Evolutionary conservation across 1,140 invertebrate genomes (phyloP), one percentile per base, ranked within the genome.

Genomic region (Drosophila punjabiensis): DNA sequence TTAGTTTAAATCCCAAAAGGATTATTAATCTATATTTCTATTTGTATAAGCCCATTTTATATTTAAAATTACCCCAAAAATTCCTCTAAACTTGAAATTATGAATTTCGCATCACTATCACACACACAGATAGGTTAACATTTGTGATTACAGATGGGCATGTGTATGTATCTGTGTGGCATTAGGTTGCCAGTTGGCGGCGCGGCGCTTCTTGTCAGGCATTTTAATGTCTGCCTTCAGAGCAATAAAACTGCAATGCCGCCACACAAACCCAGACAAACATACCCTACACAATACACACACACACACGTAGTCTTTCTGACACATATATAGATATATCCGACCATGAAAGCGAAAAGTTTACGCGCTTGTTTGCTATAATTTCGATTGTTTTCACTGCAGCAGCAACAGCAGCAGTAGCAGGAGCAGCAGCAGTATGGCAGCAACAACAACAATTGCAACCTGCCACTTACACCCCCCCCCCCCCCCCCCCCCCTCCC

Each of bases 351-450:
- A 90, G 85, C 86, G 85, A 85, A 89, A 90, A 89, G 69, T 89
- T 89, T 85, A 85, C 85, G 85, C 85, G 81, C 85, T 89, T 89
- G 85, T 89, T 89, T 90, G 86, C 82, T 80, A 89, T 89, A 89
- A 89, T 89, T 89, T 90, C 86, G 86, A 89, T 89, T 89, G 86
- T 89, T 89, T 90, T 89, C 79, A 82, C 87, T 90, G 79, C 71
- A 69, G 63, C 61, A 60, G 71, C 61, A 74, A 41, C 53, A 43
- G 43, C 18, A 30, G 56, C 33, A 60, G 56, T 28, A 60, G 79
- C 71, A 69, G 63, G 58, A 60, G 71, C 61, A 74, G 47, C 53
- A 43, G 43, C 16, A 30, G 56, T 28, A 60, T 10, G 14, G 24
- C 55, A 41, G 62, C 75, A 74, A 55, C 78, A 35, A 55, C 78